Base-by-base conservation (phyloP, 2,113 vertebrate genomes). In the Spermophilus dauricus region DNA sequence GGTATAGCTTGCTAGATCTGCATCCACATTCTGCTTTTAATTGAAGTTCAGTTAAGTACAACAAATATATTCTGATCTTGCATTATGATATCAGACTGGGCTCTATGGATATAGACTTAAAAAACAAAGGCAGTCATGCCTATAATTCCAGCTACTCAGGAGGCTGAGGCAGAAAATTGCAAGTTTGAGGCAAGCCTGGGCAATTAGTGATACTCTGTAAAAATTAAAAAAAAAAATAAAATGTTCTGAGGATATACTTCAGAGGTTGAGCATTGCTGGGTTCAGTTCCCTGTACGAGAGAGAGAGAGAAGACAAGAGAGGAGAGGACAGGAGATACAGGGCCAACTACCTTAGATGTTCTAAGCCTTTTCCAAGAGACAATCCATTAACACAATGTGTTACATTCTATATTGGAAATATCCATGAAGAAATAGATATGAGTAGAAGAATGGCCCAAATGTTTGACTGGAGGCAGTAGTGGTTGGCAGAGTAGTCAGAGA, bases 41-140 rank as follows among this genome's bases (percentile, higher is more conserved):
- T 89, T 96, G 95, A 77, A 76, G 86, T 75, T 91, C 34, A 94
- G 73, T 96, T 73, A 88, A 95, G 81, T 93, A 22, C 18, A 89
- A 86, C 48, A 87, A n/a, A 89, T 76, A 51, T 26, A 45, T 92
- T 90, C 77, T 58, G 42, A 32, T 63, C 80, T 97, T n/a, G 13
- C 70, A 67, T 48, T 88, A 34, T 80, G 48, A 58, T 8, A 22
- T 80, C 83, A 84, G n/a, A 84, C 24, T 83, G 81, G 45, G 18
- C 77, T 93, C 34, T 93, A 2, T 89, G 83, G n/a, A 69, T 85
- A 78, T 82, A 53, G 32, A 70, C 48, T 56, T 75, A 0, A 42
- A 81, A 42, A 18, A 39, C 5, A 88, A 93, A 28, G 22, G 26
- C 16, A 58, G n/a, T n/a, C 89, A 48, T 24, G 45, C 78, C 37